These are phyloP conservation scores for Drosophila nr. perissopoda DNA, from an alignment of 2,888 invertebrate genomes.

Conservation along the genomic window DNA sequence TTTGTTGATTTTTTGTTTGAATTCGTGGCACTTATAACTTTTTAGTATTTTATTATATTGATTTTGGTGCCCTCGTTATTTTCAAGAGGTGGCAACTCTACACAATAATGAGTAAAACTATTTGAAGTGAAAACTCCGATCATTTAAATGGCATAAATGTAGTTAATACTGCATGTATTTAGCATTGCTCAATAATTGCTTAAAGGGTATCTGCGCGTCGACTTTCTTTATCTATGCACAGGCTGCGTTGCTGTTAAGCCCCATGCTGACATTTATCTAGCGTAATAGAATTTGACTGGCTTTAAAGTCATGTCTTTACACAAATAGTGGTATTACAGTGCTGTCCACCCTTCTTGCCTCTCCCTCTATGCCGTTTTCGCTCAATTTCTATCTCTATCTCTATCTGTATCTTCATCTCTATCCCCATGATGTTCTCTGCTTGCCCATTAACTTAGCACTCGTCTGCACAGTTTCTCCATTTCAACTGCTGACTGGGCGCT, in stretches of 20 bases:
- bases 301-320: conserved; percentile 24
- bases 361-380: not conserved
- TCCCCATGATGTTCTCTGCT: conserved; percentile 11
- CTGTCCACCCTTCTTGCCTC: not conserved
- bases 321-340: not conserved
- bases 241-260: not conserved
- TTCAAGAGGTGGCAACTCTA: not conserved
- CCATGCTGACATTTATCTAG: conserved; percentile 27
- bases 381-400: not conserved
- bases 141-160: not conserved
- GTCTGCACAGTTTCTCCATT: conserved; percentile 41
- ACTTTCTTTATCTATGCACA: not conserved
- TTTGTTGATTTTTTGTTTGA: not conserved
- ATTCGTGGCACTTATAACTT: not conserved
- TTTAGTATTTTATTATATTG: not conserved
- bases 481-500: conserved; percentile 62
- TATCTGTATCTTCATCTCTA: not conserved
- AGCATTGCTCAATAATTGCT: not conserved
- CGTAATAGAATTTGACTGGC: conserved; percentile 35
- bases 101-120: not conserved
- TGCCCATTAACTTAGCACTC: conserved; percentile 60
- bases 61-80: not conserved
- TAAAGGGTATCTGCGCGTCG: conserved; percentile 2
- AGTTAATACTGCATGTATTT: not conserved
- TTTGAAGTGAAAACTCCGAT: not conserved